Percentiles rank a stretch among this genome's conserved stretches.
phyloP scores from a whole-genome alignment of 2,888 invertebrate species.

The Tanytarsus gracilentus region DNA sequence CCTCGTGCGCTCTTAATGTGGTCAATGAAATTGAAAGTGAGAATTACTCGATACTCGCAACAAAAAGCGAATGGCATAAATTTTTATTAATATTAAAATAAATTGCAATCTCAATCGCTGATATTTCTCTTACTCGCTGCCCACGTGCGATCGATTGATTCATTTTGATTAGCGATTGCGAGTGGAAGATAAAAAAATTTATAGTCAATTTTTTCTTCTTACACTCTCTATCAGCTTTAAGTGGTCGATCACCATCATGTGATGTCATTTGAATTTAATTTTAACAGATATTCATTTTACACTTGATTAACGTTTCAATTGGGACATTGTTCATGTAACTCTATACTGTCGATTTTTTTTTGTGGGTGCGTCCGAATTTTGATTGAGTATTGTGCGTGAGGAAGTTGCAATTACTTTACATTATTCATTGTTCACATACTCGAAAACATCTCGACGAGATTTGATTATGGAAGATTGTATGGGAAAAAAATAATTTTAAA shows the following conservation, averaged over 20 bases:
- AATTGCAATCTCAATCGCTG: background rate
- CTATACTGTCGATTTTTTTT: background rate
- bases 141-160: conserved; percentile 2
- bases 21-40: conserved; percentile 27
- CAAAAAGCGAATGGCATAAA: conserved; percentile 22
- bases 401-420: no score
- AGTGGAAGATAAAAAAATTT: conserved; percentile 1
- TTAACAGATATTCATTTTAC: background rate
- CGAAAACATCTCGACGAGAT: no score
- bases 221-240: no score
- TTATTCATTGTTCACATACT: no score
- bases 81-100: background rate
- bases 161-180: background rate
- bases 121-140: background rate
- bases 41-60: conserved; percentile 4
- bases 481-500: no score
- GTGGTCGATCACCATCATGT: background rate
- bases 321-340: no score
- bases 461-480: no score
- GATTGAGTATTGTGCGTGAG: background rate
- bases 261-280: conserved; percentile 10
- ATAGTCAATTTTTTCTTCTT: no score
- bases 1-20: conserved; percentile 3
- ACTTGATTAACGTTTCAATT: no score
- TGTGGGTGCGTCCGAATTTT: background rate